phyloP scores from a whole-genome alignment of 2,888 invertebrate species.

The Beris morrisii region DNA sequence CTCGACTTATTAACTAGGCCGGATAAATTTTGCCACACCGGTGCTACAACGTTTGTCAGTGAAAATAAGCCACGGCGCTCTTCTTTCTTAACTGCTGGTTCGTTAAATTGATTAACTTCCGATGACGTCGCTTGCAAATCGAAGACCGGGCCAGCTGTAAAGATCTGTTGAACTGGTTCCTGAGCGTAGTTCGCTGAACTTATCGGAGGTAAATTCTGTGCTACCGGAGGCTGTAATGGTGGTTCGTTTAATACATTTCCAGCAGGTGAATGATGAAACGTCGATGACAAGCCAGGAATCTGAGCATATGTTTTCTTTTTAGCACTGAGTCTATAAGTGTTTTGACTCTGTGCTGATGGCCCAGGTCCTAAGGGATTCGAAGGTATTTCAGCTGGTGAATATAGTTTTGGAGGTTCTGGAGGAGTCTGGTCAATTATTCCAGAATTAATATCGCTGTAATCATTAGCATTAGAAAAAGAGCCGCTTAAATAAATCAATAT shows the following conservation, averaged over 20 bases:
- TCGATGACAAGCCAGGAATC: constrained; percentile 67
- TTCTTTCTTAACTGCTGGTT: constrained; percentile 15
- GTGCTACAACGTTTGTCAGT: constrained; percentile 48
- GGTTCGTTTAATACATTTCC: constrained; percentile 10
- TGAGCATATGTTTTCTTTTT: constrained; percentile 75
- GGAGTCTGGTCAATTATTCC: background rate
- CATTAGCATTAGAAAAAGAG: background rate
- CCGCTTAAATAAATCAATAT: background rate
- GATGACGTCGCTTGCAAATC: constrained; percentile 21
- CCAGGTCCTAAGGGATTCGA: background rate
- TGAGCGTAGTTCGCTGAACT: constrained; percentile 4
- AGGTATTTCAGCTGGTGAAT: constrained; percentile 50
- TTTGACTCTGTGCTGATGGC: constrained; percentile 36
- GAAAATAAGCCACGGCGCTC: constrained; percentile 47
- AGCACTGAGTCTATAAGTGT: constrained; percentile 68
- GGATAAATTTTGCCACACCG: constrained; percentile 48
- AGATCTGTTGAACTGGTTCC: no score
- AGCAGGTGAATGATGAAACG: constrained; percentile 5
- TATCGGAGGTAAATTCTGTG: constrained; percentile 23
- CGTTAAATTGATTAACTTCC: constrained; percentile 1
- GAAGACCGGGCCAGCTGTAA: constrained; percentile 18
- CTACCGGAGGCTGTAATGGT: background rate
- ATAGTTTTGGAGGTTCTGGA: constrained; percentile 50
- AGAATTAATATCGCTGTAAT: background rate
- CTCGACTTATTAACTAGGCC: constrained; percentile 52